Conservation (phyloP, 2,888 invertebrate genomes). For the Boloria euphrosyne region DNA sequence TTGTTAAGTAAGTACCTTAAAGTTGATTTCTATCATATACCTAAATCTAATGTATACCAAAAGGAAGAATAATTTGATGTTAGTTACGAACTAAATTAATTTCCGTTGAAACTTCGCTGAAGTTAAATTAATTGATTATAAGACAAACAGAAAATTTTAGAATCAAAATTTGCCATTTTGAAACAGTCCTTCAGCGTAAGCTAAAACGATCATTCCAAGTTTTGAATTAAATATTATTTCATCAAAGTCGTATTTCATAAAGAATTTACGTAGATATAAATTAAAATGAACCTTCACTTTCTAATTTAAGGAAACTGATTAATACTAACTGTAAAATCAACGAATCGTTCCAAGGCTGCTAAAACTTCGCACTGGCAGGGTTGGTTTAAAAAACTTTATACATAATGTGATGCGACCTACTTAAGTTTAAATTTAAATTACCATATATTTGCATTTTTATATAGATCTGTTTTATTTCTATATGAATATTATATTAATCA, state of each 20-base stretch:
- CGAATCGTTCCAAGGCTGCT: background rate
- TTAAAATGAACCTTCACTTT: conserved; percentile 7
- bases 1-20: too few species aligned
- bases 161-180: conserved; percentile 21
- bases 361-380: background rate
- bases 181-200: background rate
- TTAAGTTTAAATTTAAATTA: too few species aligned
- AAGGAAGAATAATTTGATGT: background rate
- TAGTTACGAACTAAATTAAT: conserved; percentile 17
- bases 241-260: background rate
- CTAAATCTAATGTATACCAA: background rate
- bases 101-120: conserved; percentile 2
- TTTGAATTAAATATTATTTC: too few species aligned
- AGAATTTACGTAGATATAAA: background rate
- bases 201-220: background rate
- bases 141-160: conserved; percentile 22
- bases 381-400: too few species aligned
- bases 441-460: too few species aligned
- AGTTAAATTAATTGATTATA: conserved; percentile 24
- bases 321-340: conserved; percentile 1
- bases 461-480: too few species aligned
- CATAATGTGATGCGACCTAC: too few species aligned
- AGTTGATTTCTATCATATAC: too few species aligned
- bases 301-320: conserved; percentile 6
- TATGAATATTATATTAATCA: too few species aligned